Evolutionary conservation across 1,140 invertebrate genomes (phyloP).

Genomic region (Drosophila paulistorum): DNA sequence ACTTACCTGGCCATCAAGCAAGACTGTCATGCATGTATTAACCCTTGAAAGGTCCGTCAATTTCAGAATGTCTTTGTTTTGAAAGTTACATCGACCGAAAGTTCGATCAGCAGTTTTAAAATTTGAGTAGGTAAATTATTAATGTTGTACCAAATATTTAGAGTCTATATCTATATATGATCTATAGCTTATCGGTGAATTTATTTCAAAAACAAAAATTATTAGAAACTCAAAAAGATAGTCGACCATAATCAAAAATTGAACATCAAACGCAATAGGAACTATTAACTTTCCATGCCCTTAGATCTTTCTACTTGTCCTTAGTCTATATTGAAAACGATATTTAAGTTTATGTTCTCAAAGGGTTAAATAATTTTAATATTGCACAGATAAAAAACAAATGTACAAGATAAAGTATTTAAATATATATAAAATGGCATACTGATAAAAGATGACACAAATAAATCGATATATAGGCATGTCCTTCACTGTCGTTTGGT

Average conservation of each 20-base stretch:
- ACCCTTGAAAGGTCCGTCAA: background rate
- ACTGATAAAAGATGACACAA: conserved; percentile 33
- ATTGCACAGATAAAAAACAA: conserved; percentile 42
- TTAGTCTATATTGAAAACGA: too few species aligned
- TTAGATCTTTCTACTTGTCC: too few species aligned
- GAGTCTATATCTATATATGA: too few species aligned
- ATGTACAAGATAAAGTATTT: conserved; percentile 11
- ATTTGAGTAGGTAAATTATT: too few species aligned
- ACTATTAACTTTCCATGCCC: too few species aligned
- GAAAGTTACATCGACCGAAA: background rate
- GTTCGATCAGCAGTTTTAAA: too few species aligned
- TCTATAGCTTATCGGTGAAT: too few species aligned
- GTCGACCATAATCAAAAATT: too few species aligned
- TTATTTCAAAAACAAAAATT: too few species aligned
- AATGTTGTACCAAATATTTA: too few species aligned
- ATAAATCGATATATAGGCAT: background rate
- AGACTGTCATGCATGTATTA: conserved; percentile 5
- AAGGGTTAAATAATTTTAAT: conserved; percentile 29
- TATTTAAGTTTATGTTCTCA: conserved; percentile 19
- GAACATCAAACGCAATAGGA: too few species aligned
- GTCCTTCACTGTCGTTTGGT: background rate
- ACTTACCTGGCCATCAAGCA: conserved; percentile 29
- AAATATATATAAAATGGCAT: conserved; percentile 51
- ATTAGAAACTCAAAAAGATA: too few species aligned
- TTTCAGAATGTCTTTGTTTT: background rate